Evolutionary conservation across 1,140 invertebrate species (phyloP).

Genomic region (Cepaea nemoralis): DNA sequence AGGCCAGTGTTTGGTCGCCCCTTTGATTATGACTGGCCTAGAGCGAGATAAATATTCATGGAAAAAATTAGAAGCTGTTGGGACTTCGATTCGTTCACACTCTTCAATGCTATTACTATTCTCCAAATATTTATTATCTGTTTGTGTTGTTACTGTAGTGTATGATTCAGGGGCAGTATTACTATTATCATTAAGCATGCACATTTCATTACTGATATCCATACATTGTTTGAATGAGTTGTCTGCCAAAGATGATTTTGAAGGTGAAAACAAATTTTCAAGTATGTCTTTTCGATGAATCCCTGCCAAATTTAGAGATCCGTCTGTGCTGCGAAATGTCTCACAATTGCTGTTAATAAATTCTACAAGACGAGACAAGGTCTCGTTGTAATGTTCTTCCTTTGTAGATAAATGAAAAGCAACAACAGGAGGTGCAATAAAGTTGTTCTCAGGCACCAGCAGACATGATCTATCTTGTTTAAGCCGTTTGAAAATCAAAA

Average conservation of each 20-base stretch:
- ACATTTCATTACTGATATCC: background rate
- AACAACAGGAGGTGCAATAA: slow-evolving; percentile 33
- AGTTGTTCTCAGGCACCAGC: slow-evolving; percentile 22
- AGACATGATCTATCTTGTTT: slow-evolving; percentile 57
- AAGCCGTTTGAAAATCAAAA: slow-evolving; percentile 51
- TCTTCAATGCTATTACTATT: slow-evolving; percentile 36
- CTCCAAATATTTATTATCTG: slow-evolving; percentile 26
- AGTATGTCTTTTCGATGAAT: slow-evolving; percentile 58
- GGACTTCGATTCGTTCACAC: slow-evolving; percentile 59
- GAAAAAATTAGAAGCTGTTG: slow-evolving; percentile 58
- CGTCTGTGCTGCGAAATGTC: slow-evolving; percentile 50
- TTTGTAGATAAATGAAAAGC: slow-evolving; percentile 29
- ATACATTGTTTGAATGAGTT: slow-evolving; percentile 41
- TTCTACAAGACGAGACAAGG: slow-evolving; percentile 42
- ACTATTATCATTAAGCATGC: background rate
- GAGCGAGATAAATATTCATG: slow-evolving; percentile 63
- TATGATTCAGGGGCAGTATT: background rate
- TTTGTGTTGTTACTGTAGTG: background rate
- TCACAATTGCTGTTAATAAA: slow-evolving; percentile 58
- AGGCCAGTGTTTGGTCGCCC: slow-evolving; percentile 57
- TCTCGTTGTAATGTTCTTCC: slow-evolving; percentile 19
- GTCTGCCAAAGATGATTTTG: slow-evolving; percentile 30
- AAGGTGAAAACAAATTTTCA: slow-evolving; percentile 48
- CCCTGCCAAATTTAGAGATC: slow-evolving; percentile 52
- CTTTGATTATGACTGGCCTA: slow-evolving; percentile 65